Base-by-base conservation (phyloP, 2,888 invertebrate species). In the Lamproptera curius region DNA sequence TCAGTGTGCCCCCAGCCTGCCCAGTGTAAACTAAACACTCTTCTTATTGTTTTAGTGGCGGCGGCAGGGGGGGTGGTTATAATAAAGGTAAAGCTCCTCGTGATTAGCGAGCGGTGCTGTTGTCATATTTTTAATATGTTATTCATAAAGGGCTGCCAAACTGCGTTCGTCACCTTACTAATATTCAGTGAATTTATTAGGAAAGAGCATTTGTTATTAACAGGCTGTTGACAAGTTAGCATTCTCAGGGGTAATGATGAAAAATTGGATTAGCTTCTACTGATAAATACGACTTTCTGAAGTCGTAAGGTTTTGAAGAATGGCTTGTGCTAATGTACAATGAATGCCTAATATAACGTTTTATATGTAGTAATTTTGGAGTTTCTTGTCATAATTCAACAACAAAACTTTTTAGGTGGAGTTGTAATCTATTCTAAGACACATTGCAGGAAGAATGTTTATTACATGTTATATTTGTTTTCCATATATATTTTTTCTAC, bases 21-120 rank as follows among this genome's bases (percentile, higher is more conserved):
- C 86, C 71, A 72, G 88, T 77, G 90, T 91, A 61, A 62, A 92
- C 92, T 92, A 92, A 92, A 92, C 90, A 90, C 90, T 90, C 89
- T 91, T 92, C 90, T 91, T 92, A 92, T 94, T 94, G 93, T 94
- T 94, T 93, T 94, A 94, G 95, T 94, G 95, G 95, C 93, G 94
- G 95, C 94, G 92, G 93, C 92, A 93, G 93, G 91, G 92, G 93
- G 93, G 95, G 95, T 94, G 95, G 95, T 95, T 95, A 90, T 95
- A 95, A 94, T 91, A 96, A 96, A 96, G 96, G 96, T 96, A 96
- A 96, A 94, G 93, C 93, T 92, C 93, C 91, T 91, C 90, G 91
- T 90, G 87, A 89, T 88, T 88, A 88, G 84, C 89, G 91, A 90
- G 89, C 89, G 92, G 91, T 92, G 93, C 93, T 91, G 89, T 92